Conservation (phyloP, 1,140 invertebrate genomes). For the Gonioctena quinquepunctata region DNA sequence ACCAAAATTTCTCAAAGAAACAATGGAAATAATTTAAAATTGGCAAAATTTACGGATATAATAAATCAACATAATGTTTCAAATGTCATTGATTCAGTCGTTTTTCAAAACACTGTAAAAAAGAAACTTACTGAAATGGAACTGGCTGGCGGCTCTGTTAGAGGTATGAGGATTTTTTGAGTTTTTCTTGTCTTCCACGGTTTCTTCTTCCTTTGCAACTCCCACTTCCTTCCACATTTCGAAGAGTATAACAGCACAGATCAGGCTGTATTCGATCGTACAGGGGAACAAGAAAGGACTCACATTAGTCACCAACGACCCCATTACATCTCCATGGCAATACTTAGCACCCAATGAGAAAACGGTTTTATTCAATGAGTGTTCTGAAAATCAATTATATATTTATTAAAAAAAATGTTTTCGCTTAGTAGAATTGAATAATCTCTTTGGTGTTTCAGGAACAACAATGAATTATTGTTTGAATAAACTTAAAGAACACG, state of each 20-base stretch:
- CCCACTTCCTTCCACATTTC: conserved; percentile 87
- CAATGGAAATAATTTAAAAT: too few relatives aligned
- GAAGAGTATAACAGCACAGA: conserved; percentile 92
- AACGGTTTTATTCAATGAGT: neutral
- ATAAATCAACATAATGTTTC: too few relatives aligned
- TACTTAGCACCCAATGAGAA: neutral
- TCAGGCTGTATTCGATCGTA: conserved; percentile 94
- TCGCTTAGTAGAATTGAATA: too few relatives aligned
- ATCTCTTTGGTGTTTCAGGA: too few relatives aligned
- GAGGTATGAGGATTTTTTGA: neutral
- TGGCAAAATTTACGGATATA: too few relatives aligned
- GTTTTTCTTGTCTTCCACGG: conserved; percentile 22
- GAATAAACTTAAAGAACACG: too few relatives aligned
- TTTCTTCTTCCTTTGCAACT: conserved; percentile 26
- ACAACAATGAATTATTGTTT: too few relatives aligned
- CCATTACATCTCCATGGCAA: conserved; percentile 38
- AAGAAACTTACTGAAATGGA: conserved; percentile 29
- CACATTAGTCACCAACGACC: conserved; percentile 43
- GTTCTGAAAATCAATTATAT: neutral
- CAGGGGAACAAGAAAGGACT: conserved; percentile 89
- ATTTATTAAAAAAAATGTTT: too few relatives aligned
- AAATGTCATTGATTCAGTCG: too few relatives aligned
- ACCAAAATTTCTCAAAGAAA: too few relatives aligned
- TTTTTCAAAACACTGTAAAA: too few relatives aligned
- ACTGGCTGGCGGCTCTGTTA: conserved; percentile 19